phyloP scores from a whole-genome alignment of 2,888 invertebrate genomes.

The Drosophila pseudotakahashii region DNA sequence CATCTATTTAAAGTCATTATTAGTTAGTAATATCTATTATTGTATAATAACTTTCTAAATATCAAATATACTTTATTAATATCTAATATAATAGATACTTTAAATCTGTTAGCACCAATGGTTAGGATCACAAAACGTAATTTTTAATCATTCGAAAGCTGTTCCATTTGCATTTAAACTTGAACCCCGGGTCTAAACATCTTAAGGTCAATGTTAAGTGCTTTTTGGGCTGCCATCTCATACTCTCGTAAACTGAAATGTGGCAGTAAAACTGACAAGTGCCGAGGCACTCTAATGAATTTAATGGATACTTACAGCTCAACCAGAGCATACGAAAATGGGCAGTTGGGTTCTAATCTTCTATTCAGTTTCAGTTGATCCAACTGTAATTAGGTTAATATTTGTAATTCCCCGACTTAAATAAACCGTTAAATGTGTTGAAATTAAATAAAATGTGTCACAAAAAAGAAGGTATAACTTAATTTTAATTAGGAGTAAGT shows the following conservation, averaged over 20 bases:
- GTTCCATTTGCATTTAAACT: background rate
- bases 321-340: conserved; percentile 18
- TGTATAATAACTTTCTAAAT: too few relatives aligned
- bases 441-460: background rate
- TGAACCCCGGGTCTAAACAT: background rate
- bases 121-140: background rate
- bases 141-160: background rate
- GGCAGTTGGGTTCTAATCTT: conserved; percentile 1
- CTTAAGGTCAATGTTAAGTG: conserved; percentile 11
- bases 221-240: background rate
- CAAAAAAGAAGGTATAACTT: background rate
- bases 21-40: too few relatives aligned
- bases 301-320: conserved; percentile 13
- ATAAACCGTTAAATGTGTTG: background rate
- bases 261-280: conserved; percentile 22
- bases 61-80: too few relatives aligned
- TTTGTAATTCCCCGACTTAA: background rate
- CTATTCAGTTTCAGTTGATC: conserved; percentile 6
- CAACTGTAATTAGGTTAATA: conserved; percentile 26
- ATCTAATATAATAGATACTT: too few relatives aligned
- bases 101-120: background rate
- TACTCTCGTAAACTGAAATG: conserved; percentile 7
- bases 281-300: conserved; percentile 15
- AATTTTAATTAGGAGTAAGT: background rate
- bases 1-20: too few relatives aligned